These are phyloP conservation scores for Aleiodes leptofemur DNA, from an alignment of 2,888 invertebrate species.

Conservation along the genomic window DNA sequence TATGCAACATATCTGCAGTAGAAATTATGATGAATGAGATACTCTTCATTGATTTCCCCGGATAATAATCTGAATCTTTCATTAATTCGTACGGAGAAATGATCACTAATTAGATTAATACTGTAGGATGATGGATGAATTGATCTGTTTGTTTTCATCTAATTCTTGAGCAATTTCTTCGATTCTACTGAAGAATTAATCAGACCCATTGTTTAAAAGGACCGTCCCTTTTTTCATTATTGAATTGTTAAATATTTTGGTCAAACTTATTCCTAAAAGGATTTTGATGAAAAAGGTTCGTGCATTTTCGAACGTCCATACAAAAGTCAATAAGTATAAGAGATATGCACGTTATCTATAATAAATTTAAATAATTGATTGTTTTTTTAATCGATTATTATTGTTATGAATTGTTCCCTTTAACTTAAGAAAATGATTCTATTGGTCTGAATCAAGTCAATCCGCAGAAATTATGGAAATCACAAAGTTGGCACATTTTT, in stretches of 20 bases:
- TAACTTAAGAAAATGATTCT: slow-evolving; percentile 4
- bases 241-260: slow-evolving; percentile 7
- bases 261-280: not conserved
- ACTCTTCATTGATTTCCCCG: too few species aligned
- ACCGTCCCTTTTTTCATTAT: not conserved
- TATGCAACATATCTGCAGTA: too few species aligned
- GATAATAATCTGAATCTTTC: too few species aligned
- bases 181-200: slow-evolving; percentile 34
- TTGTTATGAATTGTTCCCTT: slow-evolving; percentile 30
- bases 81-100: too few species aligned
- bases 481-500: not conserved
- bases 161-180: slow-evolving; percentile 39
- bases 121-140: slow-evolving; percentile 14
- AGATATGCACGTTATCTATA: slow-evolving; percentile 41
- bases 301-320: slow-evolving; percentile 1
- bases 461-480: not conserved
- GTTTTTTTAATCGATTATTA: slow-evolving; percentile 2
- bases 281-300: not conserved
- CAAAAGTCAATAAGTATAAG: slow-evolving; percentile 13
- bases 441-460: slow-evolving; percentile 2
- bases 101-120: slow-evolving; percentile 15
- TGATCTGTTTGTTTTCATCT: slow-evolving; percentile 13
- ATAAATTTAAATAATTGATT: slow-evolving; percentile 27
- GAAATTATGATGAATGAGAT: too few species aligned
- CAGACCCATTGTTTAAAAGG: slow-evolving; percentile 1